Evolutionary conservation across 2,113 vertebrate genomes (phyloP).

Genomic region (Grammomys surdaster): DNA sequence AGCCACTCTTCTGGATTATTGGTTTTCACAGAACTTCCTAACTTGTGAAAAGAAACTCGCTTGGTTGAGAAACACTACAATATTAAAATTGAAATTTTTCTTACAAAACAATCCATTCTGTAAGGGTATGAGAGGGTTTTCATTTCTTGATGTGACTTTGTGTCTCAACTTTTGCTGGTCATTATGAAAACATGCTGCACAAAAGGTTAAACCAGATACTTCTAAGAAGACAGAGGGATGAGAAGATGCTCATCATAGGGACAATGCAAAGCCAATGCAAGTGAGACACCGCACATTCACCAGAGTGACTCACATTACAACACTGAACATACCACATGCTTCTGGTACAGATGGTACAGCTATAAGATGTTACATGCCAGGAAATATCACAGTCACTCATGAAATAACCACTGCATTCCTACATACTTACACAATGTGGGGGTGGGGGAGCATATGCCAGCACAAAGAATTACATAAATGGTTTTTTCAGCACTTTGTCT

Average conservation of each 20-base stretch:
- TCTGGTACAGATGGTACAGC: background rate
- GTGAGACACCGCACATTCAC: background rate
- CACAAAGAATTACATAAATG: background rate
- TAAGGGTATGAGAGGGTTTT: background rate
- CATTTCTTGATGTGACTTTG: background rate
- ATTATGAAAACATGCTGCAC: no score
- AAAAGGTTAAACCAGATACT: background rate
- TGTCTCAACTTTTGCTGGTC: background rate
- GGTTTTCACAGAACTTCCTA: background rate
- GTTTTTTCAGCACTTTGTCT: background rate
- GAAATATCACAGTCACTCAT: background rate
- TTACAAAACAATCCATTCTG: background rate
- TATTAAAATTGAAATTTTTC: background rate
- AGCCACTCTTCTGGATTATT: background rate
- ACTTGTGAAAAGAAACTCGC: background rate
- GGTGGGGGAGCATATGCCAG: no score
- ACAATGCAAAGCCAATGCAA: background rate
- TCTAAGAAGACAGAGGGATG: background rate
- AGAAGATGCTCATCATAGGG: background rate
- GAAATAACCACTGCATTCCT: background rate
- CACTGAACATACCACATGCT: background rate
- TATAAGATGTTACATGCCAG: background rate
- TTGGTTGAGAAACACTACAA: background rate
- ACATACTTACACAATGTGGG: background rate
- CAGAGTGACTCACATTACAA: background rate